Evolutionary conservation across 2,888 invertebrate genomes (phyloP), one percentile per base, ranked within the genome.

Genomic region (Acronicta aceris): DNA sequence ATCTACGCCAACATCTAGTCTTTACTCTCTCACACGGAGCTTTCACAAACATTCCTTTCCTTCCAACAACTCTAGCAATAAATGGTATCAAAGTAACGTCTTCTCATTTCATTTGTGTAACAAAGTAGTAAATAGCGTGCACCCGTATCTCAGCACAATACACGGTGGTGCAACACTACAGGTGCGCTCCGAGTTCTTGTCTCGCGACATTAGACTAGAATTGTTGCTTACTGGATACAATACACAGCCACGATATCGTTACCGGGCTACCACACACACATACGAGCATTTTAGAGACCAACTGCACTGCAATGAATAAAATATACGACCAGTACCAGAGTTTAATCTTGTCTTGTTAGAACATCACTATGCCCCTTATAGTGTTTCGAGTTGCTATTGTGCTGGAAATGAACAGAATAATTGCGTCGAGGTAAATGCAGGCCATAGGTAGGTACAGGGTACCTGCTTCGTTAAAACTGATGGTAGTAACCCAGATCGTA

Each of bases 151-250:
- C 50, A 63, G 55, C 57, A 67, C 62, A 70, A 67, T 75, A 54
- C 59, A 54, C 16, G 27, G 27, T 16, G 52, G 38, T 27, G 33
- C 59, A 59, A 54, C 59, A 64, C 63, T 71, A 61, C 73, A 74
- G 81, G 81, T 85, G 84, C 77, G 73, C 77, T 73, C 68, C 69
- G 59, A 59, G 71, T 66, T 68, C 69, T 78, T 81, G 77, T 84
- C 76, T 81, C 78, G 66, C 78, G 76, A 84, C 83, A 81, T 85
- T 84, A 81, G 58, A 66, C 79, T 74, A 70, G 74, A 81, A 79
- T 84, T 82, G 81, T 81, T 74, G 64, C 75, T 65, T 55, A 72
- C 67, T 74, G 71, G 63, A 73, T 81, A 76, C 82, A 82, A 81
- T 69, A 59, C 63, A 71, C 51, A 45, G 41, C 25, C 49, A 68